These are phyloP conservation scores for Drosophila pallidifrons DNA, from an alignment of 1,140 invertebrate species.

Conservation along the genomic window DNA sequence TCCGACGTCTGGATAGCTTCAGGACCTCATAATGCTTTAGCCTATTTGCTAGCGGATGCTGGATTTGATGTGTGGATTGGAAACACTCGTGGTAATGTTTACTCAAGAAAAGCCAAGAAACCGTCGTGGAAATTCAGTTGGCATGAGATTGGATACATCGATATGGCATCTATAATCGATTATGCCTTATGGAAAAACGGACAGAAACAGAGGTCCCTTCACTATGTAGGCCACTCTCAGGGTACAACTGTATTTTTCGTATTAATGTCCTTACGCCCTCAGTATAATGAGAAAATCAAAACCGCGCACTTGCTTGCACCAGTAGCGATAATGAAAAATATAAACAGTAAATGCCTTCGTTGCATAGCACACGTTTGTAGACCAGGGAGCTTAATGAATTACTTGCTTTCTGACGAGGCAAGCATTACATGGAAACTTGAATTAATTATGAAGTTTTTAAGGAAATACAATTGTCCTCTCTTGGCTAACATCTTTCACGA, in stretches of 20 bases:
- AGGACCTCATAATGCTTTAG: conserved; percentile 86
- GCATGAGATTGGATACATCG: conserved; percentile 89
- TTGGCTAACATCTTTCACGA: neutral
- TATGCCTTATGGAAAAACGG: conserved; percentile 87
- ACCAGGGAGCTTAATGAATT: conserved; percentile 29
- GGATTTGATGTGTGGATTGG: conserved; percentile 89
- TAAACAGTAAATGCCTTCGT: conserved; percentile 71
- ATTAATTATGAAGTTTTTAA: conserved; percentile 51
- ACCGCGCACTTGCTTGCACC: conserved; percentile 87
- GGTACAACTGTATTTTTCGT: conserved; percentile 87
- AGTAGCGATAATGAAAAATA: conserved; percentile 85
- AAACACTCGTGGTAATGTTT: conserved; percentile 84
- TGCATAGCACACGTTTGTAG: conserved; percentile 58
- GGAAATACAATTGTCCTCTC: conserved; percentile 26
- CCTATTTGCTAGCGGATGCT: conserved; percentile 87
- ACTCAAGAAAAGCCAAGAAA: neutral
- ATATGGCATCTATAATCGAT: conserved; percentile 89
- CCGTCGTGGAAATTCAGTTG: conserved; percentile 84
- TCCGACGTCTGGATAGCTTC: conserved; percentile 90
- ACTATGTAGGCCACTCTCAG: conserved; percentile 89
- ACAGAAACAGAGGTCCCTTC: conserved; percentile 85
- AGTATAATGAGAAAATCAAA: conserved; percentile 87
- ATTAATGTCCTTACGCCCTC: conserved; percentile 85
- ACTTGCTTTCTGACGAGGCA: too few species aligned
- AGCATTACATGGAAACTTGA: too few species aligned